Conservation (phyloP, 2,888 invertebrate genomes). For the Dolomedes plantarius region DNA sequence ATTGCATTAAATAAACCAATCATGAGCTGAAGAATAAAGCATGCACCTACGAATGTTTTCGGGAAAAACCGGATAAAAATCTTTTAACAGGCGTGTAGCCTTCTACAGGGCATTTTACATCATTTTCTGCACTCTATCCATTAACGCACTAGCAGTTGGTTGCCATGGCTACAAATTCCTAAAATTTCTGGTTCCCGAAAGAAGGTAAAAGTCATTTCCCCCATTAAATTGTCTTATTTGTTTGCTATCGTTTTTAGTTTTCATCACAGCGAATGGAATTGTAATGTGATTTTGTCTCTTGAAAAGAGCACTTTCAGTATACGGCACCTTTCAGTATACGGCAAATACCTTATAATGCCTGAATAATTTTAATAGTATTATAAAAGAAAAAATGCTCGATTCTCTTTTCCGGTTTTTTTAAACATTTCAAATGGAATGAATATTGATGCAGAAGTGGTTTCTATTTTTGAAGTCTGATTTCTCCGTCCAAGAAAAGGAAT, state of each 20-base stretch:
- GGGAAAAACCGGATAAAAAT: background rate
- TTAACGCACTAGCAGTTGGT: background rate
- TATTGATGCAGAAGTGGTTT: too few relatives aligned
- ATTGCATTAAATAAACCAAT: slow-evolving; percentile 16
- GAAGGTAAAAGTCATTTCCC: slow-evolving; percentile 15
- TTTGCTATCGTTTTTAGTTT: slow-evolving; percentile 11
- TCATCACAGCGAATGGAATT: slow-evolving; percentile 1
- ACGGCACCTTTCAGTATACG: background rate
- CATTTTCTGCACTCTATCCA: slow-evolving; percentile 7
- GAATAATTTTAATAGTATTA: background rate
- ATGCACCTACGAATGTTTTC: slow-evolving; percentile 12
- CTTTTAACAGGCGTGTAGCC: slow-evolving; percentile 1
- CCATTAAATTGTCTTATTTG: slow-evolving; percentile 14
- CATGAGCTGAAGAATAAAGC: background rate
- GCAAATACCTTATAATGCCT: background rate
- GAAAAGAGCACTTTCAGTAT: background rate
- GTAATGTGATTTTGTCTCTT: background rate
- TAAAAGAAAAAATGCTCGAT: too few relatives aligned
- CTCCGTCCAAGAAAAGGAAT: too few relatives aligned
- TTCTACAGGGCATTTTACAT: background rate
- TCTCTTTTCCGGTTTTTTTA: background rate
- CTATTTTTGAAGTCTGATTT: too few relatives aligned
- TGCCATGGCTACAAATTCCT: slow-evolving; percentile 11
- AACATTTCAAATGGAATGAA: background rate
- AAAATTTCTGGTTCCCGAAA: background rate